Evolutionary conservation across 2,797 vertebrate species (phyloP), one percentile per base, ranked within the genome.

Genomic region (Carapus acus): DNA sequence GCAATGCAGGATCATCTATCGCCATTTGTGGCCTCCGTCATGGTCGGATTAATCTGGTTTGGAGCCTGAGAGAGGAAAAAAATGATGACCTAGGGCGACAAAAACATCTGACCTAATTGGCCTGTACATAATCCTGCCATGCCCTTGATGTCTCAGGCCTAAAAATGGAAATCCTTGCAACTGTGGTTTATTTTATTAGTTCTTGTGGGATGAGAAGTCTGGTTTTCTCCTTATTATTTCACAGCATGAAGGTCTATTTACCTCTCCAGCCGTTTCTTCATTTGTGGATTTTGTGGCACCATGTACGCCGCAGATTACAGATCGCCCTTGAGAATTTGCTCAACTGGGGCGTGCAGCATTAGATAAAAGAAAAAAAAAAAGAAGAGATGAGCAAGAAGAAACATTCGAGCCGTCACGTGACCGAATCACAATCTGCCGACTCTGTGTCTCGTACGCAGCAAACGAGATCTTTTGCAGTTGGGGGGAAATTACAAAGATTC

Each of bases 401-500:
- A n/a, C n/a, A n/a, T n/a, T n/a, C n/a, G n/a, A n/a, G n/a, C n/a
- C n/a, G n/a, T n/a, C n/a, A n/a, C n/a, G n/a, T n/a, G n/a, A n/a
- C n/a, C n/a, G n/a, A n/a, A n/a, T n/a, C n/a, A n/a, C n/a, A n/a
- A n/a, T n/a, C n/a, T n/a, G n/a, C n/a, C n/a, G 38, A 49, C 19
- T 29, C 18, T 8, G 20, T 24, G 62, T 48, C 66, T 70, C 41
- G 44, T 56, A 56, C 41, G 29, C 46, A 43, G 1, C 33, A 62
- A 71, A 67, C 60, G 74, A 67, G 60, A 49, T 54, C 58, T 57
- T 43, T 37, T 37, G 44, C 9, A 14, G 53, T 43, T 45, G 17
- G 44, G 53, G 73, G 71, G 71, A 74, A 80, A 71, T 55, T 23
- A 1, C 2, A 4, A 43, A 72, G 59, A 69, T 76, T 49, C 58